Base-by-base conservation (phyloP, 2,797 vertebrate genomes). In the Bradypus variegatus region DNA sequence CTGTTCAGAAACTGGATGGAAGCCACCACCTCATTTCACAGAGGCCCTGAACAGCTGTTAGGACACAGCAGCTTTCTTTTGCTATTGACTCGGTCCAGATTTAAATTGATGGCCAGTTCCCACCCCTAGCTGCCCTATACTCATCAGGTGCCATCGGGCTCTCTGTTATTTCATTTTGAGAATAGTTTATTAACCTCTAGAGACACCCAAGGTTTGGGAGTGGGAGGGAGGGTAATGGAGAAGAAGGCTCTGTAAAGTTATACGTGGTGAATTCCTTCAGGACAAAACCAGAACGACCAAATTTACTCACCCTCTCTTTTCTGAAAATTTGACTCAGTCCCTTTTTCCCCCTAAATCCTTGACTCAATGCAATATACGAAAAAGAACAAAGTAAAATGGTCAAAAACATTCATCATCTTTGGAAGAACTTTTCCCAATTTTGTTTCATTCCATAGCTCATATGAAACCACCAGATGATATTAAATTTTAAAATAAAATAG, bases 401-500 rank as follows among this genome's bases (percentile, higher is more conserved):
- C 36, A 94, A 89, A 94, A 93, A 69, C 60, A 91, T 60, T 64
- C 70, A 48, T 77, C 50, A 41, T 89, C 69, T 92, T 92, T 72
- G 87, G 82, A 91, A 86, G 10, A 79, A 87, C 45, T 53, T 92
- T 90, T 65, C 25, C 86, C 65, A 82, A 64, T 53, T 94, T 88
- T 77, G 29, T 79, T 95, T 94, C 38, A 91, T 77, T 92, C 58
- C 64, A 53, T 18, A 65, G 75, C 33, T 86, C 64, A 29, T 58
- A 87, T 69, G 69, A 89, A 91, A 93, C 48, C 36, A 91, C 75
- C 29, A 36, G 65, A 72, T 60, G 50, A 89, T 80, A 41, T 48
- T 94, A 76, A 67, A 53, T 72, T 89, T 96, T 91, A 90, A 94
- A 90, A 93, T 87, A 92, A 95, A 95, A 87, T 78, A 81, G 64